Percentiles rank a stretch among this genome's conserved stretches.
Conservation (phyloP, 35 echinoderm and acorn worm genomes). For the Heliocidaris erythrogramma region DNA sequence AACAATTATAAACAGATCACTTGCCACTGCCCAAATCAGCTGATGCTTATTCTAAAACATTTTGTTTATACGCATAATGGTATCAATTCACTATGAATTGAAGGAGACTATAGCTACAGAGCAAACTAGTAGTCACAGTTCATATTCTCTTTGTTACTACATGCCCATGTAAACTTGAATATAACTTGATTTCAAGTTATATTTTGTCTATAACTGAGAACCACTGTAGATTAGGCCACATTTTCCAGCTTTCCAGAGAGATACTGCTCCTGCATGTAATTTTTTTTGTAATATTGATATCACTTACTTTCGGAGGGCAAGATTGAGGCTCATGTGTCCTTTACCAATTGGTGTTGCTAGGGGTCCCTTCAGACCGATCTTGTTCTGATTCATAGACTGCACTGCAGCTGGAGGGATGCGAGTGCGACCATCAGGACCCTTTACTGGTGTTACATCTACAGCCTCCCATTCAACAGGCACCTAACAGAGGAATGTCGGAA, state of each 20-base stretch:
- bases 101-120: no score
- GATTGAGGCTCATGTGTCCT: conserved; percentile 98
- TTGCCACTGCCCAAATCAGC: no score
- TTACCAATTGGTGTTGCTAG: conserved; percentile 97
- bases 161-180: no score
- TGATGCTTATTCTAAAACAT: no score
- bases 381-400: conserved; percentile 89
- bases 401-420: conserved; percentile 85
- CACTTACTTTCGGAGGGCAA: conserved; percentile 93
- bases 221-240: background rate
- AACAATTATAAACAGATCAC: no score
- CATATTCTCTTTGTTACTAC: no score
- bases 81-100: no score
- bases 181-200: no score
- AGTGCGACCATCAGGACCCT: conserved; percentile 85
- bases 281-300: background rate
- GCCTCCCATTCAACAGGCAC: conserved; percentile 94
- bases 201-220: background rate
- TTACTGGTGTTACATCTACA: conserved; percentile 94
- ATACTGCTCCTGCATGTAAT: background rate
- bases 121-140: no score
- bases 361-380: conserved; percentile 94
- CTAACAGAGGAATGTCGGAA: conserved; percentile 37
- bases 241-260: background rate
- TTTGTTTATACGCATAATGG: no score